phyloP scores from a whole-genome alignment of 2,888 invertebrate genomes.

The Lamellibrachia columna region DNA sequence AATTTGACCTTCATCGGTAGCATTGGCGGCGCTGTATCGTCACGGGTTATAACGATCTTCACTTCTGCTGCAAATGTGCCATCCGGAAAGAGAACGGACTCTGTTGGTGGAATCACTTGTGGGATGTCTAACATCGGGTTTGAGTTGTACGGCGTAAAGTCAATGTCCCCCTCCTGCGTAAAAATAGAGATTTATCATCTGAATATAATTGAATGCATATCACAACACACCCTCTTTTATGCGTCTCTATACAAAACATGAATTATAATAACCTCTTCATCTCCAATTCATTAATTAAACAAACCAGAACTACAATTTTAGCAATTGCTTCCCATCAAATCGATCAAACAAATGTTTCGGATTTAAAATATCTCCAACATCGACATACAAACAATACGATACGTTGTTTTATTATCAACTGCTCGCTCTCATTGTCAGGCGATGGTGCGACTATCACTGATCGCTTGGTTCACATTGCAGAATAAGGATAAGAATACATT shows the following conservation, averaged over 20 bases:
- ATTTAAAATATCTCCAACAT: not conserved
- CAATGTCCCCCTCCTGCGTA: not conserved
- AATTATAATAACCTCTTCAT: not conserved
- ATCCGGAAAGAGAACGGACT: not conserved
- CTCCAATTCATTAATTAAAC: not conserved
- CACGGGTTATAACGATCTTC: not conserved
- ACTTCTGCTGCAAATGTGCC: conserved; percentile 7
- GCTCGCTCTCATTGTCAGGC: no score
- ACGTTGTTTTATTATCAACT: not conserved
- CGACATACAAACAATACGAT: not conserved
- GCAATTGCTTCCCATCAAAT: not conserved
- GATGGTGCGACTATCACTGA: no score
- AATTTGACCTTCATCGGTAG: conserved; percentile 5
- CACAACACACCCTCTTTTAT: no score
- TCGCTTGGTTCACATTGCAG: no score
- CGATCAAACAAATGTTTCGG: not conserved
- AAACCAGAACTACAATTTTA: no score
- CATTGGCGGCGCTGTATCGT: not conserved
- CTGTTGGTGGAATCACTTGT: no score
- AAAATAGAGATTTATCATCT: no score
- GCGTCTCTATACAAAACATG: no score
- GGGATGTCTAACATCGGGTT: no score
- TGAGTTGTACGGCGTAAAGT: not conserved
- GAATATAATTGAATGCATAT: no score
- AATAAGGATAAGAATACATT: no score